Evolutionary conservation across 2,888 invertebrate genomes (phyloP), one percentile per base, ranked within the genome.

Genomic region (Thecocarcelia acutangulata): DNA sequence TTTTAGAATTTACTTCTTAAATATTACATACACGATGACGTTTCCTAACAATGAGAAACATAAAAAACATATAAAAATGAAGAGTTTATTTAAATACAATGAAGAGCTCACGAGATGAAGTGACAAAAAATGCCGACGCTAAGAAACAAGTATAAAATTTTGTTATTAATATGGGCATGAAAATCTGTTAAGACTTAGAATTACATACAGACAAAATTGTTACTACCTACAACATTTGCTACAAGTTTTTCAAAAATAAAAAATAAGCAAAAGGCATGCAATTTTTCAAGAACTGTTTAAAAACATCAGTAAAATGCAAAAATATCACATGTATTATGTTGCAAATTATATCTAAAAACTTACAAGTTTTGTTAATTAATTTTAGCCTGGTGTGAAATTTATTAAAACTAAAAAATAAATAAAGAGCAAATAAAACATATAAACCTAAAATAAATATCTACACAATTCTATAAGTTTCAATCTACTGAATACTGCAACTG

Each of bases 401-500:
- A 56, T 33, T 56, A 46, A 12, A 42, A 17, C 44, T 33, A 21
- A 17, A 17, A 42, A 17, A 52, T 33, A 21, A 17, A 17, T 3
- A 37, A 15, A 46, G n/a, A 19, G 61, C 15, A 69, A 75, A 17
- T 40, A 19, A 52, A 48, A 64, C 52, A 64, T 40, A 52, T 70
- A 68, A 63, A 59, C 48, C 64, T 80, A 82, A 33, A 70, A 46
- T 63, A 69, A 63, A 74, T 54, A 54, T 46, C 37, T 50, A 33
- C 33, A 61, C 21, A 46, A 37, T 61, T 44, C 21, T 58, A 69
- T 21, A 11, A 33, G 17, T 56, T 19, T 19, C 33, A 73, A 76
- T 59, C 79, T 87, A 90, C 85, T 90, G 90, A 84, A 90, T 89
- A 81, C 86, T 86, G 86, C 89, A 90, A 84, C 87, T 88, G 80